Percentiles rank a stretch among this genome's conserved stretches.
Conservation (phyloP, 30 jellyfish, hydroid and myxozoan genomes). For the Pseudorhiza aurosa region DNA sequence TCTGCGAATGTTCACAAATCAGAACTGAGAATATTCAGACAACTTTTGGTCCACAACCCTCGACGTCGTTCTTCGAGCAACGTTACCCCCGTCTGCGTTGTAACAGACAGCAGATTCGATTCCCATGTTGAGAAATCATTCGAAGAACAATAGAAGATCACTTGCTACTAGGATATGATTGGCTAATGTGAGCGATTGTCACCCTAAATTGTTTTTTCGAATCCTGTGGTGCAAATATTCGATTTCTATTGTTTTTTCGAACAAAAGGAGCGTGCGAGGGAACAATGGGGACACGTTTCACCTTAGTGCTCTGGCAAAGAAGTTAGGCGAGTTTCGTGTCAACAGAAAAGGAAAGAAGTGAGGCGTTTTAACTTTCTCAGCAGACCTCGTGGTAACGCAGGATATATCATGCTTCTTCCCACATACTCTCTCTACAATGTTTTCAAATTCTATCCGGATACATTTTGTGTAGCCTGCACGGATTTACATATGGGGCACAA, state of each 20-base stretch:
- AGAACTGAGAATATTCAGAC: no score
- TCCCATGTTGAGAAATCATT: slow-evolving; percentile 23
- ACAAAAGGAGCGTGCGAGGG: slow-evolving; percentile 51
- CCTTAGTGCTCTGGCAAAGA: slow-evolving; percentile 34
- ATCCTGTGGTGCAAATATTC: slow-evolving; percentile 54
- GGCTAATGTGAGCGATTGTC: slow-evolving; percentile 30
- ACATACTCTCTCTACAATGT: neutral
- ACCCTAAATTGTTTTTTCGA: slow-evolving; percentile 14
- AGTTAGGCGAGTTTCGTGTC: slow-evolving; percentile 1
- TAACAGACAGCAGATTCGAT: slow-evolving; percentile 3
- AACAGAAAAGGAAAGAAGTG: neutral
- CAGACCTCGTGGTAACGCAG: slow-evolving; percentile 6
- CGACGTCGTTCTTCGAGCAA: no score
- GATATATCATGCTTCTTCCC: neutral
- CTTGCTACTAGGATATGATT: slow-evolving; percentile 57
- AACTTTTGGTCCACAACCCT: no score
- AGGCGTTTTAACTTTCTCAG: neutral
- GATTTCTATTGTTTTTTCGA: slow-evolving; percentile 25
- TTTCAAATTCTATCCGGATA: no score
- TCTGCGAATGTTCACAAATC: no score
- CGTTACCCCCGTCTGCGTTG: slow-evolving; percentile 11
- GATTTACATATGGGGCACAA: no score
- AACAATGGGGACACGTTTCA: slow-evolving; percentile 60
- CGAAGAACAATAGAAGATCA: slow-evolving; percentile 34
- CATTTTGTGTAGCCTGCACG: no score